Conservation (phyloP, 2,888 invertebrate species). For the Phorcus lineatus region DNA sequence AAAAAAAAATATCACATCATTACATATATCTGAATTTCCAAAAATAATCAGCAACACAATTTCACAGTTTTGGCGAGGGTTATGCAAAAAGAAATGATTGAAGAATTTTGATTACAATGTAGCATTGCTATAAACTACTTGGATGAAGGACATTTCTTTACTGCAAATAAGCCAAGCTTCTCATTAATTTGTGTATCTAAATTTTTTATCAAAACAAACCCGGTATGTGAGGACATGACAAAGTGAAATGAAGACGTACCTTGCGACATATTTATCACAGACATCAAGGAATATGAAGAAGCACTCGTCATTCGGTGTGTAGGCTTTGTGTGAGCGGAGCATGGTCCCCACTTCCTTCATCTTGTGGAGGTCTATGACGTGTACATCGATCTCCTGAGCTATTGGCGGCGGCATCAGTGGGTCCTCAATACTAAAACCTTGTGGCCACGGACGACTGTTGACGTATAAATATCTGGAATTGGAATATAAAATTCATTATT, state of each 20-base stretch:
- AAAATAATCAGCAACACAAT: too few species aligned
- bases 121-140: too few species aligned
- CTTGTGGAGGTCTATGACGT: slow-evolving; percentile 87
- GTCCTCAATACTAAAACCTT: slow-evolving; percentile 84
- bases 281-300: slow-evolving; percentile 91
- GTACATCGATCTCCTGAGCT: slow-evolving; percentile 90
- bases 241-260: slow-evolving; percentile 77
- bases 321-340: slow-evolving; percentile 87
- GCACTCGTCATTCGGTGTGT: slow-evolving; percentile 89
- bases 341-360: slow-evolving; percentile 86
- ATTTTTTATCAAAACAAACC: too few species aligned
- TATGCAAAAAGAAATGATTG: too few species aligned
- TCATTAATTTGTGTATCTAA: too few species aligned
- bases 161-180: too few species aligned
- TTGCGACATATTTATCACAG: slow-evolving; percentile 87
- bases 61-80: too few species aligned
- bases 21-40: too few species aligned
- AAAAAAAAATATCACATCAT: too few species aligned
- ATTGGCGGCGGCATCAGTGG: slow-evolving; percentile 88
- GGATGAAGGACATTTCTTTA: too few species aligned
- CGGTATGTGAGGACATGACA: too few species aligned
- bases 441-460: slow-evolving; percentile 89
- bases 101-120: too few species aligned
- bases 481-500: not conserved
- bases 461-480: slow-evolving; percentile 84